These are phyloP conservation scores for Panorpa germanica DNA, from an alignment of 2,888 invertebrate genomes.

Conservation along the genomic window DNA sequence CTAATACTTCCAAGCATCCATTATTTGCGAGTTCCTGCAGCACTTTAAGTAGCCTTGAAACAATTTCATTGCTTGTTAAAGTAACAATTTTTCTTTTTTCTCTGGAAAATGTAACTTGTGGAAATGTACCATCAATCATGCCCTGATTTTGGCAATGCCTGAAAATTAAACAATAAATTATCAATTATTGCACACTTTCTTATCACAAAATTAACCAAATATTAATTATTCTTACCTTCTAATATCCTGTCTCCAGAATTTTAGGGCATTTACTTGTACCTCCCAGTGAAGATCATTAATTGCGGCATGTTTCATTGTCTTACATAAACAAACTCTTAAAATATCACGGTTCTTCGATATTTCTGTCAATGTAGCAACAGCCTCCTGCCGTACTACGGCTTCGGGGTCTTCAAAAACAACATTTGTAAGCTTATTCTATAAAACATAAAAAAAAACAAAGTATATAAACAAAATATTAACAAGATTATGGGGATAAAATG, in stretches of 20 bases:
- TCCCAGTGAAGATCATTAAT: constrained; percentile 66
- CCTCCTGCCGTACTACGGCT: constrained; percentile 58
- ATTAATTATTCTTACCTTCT: too few relatives aligned
- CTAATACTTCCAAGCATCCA: constrained; percentile 50
- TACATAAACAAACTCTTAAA: constrained; percentile 31
- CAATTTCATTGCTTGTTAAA: constrained; percentile 39
- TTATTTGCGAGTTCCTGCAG: constrained; percentile 44
- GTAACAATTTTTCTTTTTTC: constrained; percentile 60
- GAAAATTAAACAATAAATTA: too few relatives aligned
- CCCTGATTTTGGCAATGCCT: constrained; percentile 51
- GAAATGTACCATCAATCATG: constrained; percentile 68
- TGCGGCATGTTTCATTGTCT: constrained; percentile 44
- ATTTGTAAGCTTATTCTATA: constrained; percentile 28
- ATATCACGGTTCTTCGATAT: constrained; percentile 46
- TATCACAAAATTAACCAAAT: too few relatives aligned
- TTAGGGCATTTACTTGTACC: constrained; percentile 49
- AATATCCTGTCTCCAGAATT: constrained; percentile 54
- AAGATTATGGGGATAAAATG: constrained; percentile 9
- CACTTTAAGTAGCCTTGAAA: constrained; percentile 36
- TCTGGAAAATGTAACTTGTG: constrained; percentile 59
- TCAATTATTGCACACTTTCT: too few relatives aligned
- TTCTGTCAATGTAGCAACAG: constrained; percentile 41
- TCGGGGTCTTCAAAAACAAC: constrained; percentile 48
- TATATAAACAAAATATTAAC: constrained; percentile 10
- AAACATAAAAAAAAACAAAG: constrained; percentile 18